Evolutionary conservation across 2,113 vertebrate genomes (phyloP).

Genomic region (Calonectris borealis): DNA sequence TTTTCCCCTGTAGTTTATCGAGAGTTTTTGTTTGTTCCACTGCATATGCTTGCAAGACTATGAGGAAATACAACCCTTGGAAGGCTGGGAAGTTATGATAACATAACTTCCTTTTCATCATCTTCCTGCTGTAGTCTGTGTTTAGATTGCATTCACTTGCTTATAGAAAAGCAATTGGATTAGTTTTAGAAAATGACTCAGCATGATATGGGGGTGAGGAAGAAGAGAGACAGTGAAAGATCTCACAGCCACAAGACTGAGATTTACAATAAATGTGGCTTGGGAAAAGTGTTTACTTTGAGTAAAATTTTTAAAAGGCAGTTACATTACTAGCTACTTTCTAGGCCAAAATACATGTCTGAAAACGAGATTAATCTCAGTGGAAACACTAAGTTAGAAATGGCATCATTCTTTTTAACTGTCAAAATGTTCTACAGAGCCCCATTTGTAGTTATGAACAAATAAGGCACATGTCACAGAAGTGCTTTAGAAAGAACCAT

Average conservation of each 20-base stretch:
- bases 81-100: neutral
- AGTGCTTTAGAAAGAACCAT: neutral
- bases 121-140: neutral
- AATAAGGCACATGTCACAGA: neutral
- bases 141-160: conserved; percentile 7
- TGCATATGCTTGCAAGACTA: neutral
- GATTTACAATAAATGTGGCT: neutral
- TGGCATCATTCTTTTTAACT: neutral
- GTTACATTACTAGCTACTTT: neutral
- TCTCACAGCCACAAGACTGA: neutral
- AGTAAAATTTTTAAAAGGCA: neutral
- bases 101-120: neutral
- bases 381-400: neutral
- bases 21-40: neutral
- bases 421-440: neutral
- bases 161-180: neutral
- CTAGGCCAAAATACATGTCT: neutral
- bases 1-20: neutral
- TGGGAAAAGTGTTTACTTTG: neutral
- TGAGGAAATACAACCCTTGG: neutral
- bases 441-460: neutral
- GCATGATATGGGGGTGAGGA: neutral
- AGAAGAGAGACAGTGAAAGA: neutral
- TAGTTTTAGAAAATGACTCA: neutral
- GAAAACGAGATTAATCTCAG: neutral